Conservation (phyloP, 30 jellyfish, hydroid and myxozoan species). For the Aurelia aurita region DNA sequence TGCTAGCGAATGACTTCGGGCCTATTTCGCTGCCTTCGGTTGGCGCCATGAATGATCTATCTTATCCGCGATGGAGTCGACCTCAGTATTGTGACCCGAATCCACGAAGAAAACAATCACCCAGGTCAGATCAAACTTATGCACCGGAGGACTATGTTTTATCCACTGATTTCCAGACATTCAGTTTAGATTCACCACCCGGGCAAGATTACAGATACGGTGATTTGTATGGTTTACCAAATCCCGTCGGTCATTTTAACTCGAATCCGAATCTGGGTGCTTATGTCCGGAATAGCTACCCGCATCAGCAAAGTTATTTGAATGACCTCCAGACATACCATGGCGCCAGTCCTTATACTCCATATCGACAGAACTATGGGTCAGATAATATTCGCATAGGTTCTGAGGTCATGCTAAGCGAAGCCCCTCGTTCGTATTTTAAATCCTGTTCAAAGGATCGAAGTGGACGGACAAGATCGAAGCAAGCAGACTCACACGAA, state of each 20-base stretch:
- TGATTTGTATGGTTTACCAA: slow-evolving; percentile 50
- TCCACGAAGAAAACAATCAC: slow-evolving; percentile 54
- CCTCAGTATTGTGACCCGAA: slow-evolving; percentile 54
- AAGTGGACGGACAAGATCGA: slow-evolving; percentile 8
- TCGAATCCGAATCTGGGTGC: slow-evolving; percentile 77
- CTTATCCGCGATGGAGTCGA: slow-evolving; percentile 67
- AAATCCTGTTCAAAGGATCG: slow-evolving; percentile 56
- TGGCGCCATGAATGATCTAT: slow-evolving; percentile 58
- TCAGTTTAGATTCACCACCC: slow-evolving; percentile 72
- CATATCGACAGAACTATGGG: slow-evolving; percentile 62
- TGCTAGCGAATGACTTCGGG: slow-evolving; percentile 48
- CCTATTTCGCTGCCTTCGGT: slow-evolving; percentile 55
- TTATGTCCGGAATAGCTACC: slow-evolving; percentile 62
- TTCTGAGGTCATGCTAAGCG: slow-evolving; percentile 70
- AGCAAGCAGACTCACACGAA: slow-evolving; percentile 36
- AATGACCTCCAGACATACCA: slow-evolving; percentile 80
- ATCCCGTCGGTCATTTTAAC: slow-evolving; percentile 54
- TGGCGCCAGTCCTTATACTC: slow-evolving; percentile 69
- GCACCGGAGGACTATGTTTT: slow-evolving; percentile 48
- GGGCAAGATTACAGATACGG: slow-evolving; percentile 65
- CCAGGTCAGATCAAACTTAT: slow-evolving; percentile 51
- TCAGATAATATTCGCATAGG: slow-evolving; percentile 71
- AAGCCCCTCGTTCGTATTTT: slow-evolving; percentile 39
- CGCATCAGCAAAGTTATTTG: slow-evolving; percentile 63
- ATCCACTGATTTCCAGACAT: slow-evolving; percentile 60